Evolutionary conservation across 1,140 invertebrate genomes (phyloP).

Genomic region (Mizuhopecten yessoensis): DNA sequence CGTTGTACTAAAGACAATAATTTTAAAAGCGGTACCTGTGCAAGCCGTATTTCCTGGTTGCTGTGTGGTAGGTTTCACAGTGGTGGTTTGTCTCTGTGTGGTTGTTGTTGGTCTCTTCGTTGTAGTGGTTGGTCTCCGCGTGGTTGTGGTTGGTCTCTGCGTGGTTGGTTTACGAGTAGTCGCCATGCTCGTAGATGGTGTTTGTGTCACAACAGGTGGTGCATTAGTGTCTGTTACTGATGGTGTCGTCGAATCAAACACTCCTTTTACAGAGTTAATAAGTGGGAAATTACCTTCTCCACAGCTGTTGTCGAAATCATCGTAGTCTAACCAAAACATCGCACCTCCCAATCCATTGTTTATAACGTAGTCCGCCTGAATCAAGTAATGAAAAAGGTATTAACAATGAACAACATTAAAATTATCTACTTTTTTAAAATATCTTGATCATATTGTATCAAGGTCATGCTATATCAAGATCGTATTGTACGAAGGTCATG

Average conservation of each 20-base stretch:
- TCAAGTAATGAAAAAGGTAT: too few species aligned
- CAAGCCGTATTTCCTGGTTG: neutral
- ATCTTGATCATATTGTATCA: too few species aligned
- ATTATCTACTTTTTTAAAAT: too few species aligned
- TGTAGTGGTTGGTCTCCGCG: neutral
- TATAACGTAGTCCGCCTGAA: neutral
- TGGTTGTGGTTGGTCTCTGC: neutral
- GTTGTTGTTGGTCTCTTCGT: neutral
- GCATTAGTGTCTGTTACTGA: too few species aligned
- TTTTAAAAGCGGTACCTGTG: neutral
- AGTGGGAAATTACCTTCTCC: neutral
- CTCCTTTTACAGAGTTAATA: neutral
- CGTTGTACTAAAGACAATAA: too few species aligned
- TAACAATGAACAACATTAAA: too few species aligned
- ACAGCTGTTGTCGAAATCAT: neutral
- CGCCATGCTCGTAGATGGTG: neutral
- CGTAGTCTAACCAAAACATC: constrained; percentile 7
- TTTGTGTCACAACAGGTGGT: too few species aligned
- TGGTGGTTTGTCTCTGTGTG: neutral
- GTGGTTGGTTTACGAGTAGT: neutral
- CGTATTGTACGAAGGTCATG: too few species aligned
- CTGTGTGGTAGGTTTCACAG: neutral
- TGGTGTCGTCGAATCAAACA: neutral
- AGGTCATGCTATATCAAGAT: too few species aligned
- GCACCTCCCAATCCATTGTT: neutral